Evolutionary conservation across 1,140 invertebrate species (phyloP).

Genomic region (Apis mellifera): Amel_HAv3.1 CM009932.2:4223501-4224000

Average conservation of each 20-base stretch:
- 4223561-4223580: too few species aligned
- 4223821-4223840: too few species aligned
- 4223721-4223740: neutral
- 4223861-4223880: neutral
- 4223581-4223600: too few species aligned
- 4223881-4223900: neutral
- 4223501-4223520: too few species aligned
- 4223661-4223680: conserved; percentile 24
- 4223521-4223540: too few species aligned
- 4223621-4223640: too few species aligned
- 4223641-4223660: conserved; percentile 12
- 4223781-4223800: neutral
- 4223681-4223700: conserved; percentile 50
- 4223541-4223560: too few species aligned
- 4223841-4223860: neutral
- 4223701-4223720: neutral
- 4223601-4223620: too few species aligned
- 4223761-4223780: neutral
- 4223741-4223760: neutral
- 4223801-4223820: neutral
- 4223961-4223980: conserved; percentile 37
- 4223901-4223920: neutral
- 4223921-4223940: conserved; percentile 14
- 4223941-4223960: conserved; percentile 6
- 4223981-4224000: neutral